phyloP scores from a whole-genome alignment of 1,140 invertebrate species.

The Hydropsyche tenuis region DNA sequence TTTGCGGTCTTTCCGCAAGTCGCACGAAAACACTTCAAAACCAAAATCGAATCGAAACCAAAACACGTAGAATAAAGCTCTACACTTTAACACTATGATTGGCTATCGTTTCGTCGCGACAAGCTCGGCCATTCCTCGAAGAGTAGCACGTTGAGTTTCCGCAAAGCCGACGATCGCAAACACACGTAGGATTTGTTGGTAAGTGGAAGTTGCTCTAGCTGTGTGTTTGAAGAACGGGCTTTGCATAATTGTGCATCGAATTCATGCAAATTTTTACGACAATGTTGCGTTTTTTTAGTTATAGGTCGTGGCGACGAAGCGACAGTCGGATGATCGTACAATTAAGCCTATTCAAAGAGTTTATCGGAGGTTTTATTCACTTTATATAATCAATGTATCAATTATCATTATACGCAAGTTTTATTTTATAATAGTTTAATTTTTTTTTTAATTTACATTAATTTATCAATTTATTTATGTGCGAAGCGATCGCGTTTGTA shows the following conservation, averaged over 20 bases:
- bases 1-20: background rate
- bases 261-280: background rate
- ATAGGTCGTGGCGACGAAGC: background rate
- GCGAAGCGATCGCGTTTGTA: background rate
- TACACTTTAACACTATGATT: background rate
- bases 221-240: constrained; percentile 32
- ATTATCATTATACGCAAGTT: background rate
- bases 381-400: background rate
- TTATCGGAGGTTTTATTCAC: constrained; percentile 2
- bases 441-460: constrained; percentile 6
- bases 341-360: background rate
- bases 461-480: constrained; percentile 11
- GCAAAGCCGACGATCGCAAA: constrained; percentile 22
- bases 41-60: constrained; percentile 2
- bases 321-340: background rate
- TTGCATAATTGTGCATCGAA: constrained; percentile 7
- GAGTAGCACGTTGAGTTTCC: background rate
- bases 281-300: background rate
- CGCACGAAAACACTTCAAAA: background rate
- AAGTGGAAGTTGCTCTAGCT: constrained; percentile 49
- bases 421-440: constrained; percentile 10
- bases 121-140: background rate
- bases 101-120: background rate
- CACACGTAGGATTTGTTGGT: constrained; percentile 43
- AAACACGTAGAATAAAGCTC: constrained; percentile 5